These are phyloP conservation scores for Lophius piscatorius DNA, from an alignment of 2,113 vertebrate species.

Conservation along the genomic window DNA sequence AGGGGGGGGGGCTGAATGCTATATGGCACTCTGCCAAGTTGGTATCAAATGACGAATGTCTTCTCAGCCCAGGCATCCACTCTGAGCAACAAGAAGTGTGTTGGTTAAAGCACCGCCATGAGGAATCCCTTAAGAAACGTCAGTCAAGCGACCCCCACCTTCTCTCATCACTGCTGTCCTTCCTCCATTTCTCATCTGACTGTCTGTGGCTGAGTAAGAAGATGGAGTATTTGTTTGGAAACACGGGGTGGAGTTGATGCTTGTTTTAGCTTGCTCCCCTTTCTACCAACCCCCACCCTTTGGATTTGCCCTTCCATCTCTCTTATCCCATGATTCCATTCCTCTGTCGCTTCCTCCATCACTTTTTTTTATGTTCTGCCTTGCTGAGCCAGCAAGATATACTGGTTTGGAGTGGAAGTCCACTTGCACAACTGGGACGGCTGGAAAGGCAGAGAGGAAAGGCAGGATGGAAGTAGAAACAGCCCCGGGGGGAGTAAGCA, in stretches of 20 bases:
- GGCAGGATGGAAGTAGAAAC: slow-evolving; percentile 10
- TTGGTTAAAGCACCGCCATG: slow-evolving; percentile 30
- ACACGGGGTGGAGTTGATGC: slow-evolving; percentile 12
- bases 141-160: slow-evolving; percentile 3
- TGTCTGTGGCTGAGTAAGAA: slow-evolving; percentile 33
- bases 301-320: slow-evolving; percentile 38
- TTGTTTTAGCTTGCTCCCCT: slow-evolving; percentile 40
- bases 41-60: too few relatives aligned
- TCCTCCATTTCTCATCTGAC: slow-evolving; percentile 50
- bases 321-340: slow-evolving; percentile 24
- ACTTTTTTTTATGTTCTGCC: slow-evolving; percentile 18
- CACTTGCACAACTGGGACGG: slow-evolving; percentile 33
- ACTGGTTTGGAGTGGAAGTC: slow-evolving; percentile 42
- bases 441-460: neutral
- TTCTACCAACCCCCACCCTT: neutral
- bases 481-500: slow-evolving; percentile 5
- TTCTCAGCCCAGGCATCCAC: too few relatives aligned
- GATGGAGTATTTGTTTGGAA: slow-evolving; percentile 36
- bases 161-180: slow-evolving; percentile 11
- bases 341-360: slow-evolving; percentile 34
- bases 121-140: slow-evolving; percentile 55
- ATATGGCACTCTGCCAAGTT: slow-evolving; percentile 45
- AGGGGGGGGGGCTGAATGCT: slow-evolving; percentile 3
- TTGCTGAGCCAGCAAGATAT: slow-evolving; percentile 63
- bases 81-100: slow-evolving; percentile 41